A percentile compares a stretch with the other conserved stretches of the same genome.
Conservation (phyloP, 2,113 vertebrate genomes). For the Bujurquina vittata region DNA sequence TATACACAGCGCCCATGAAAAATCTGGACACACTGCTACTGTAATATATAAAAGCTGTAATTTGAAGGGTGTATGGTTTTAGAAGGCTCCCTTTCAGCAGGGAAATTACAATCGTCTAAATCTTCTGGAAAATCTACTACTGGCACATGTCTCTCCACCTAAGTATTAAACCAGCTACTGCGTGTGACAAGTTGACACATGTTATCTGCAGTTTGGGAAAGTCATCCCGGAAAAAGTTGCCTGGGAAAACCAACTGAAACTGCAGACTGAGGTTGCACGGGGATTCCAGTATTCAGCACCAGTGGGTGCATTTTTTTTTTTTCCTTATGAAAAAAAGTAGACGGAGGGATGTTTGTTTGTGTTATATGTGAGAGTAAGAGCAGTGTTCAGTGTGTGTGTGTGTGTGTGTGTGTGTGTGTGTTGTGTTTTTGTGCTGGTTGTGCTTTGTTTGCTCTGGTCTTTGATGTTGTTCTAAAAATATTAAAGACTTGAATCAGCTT, state of each 20-base stretch:
- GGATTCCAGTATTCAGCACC: neutral
- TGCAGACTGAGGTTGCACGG: neutral
- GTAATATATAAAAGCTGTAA: neutral
- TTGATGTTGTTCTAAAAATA: neutral
- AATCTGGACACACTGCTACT: too few relatives aligned
- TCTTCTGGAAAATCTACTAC: constrained; percentile 16
- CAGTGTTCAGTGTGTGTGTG: neutral
- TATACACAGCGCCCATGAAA: too few relatives aligned
- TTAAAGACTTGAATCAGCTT: neutral
- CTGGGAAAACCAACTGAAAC: constrained; percentile 12
- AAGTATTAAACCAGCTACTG: constrained; percentile 25
- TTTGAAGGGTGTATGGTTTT: neutral
- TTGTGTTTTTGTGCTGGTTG: neutral
- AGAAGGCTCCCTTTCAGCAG: neutral
- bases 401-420: too few relatives aligned
- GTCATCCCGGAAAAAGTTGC: neutral
- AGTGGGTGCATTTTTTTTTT: neutral
- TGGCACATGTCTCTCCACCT: constrained; percentile 11
- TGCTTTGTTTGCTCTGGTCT: neutral
- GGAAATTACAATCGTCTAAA: neutral
- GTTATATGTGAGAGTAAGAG: neutral
- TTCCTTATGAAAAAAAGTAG: neutral
- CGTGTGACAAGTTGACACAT: constrained; percentile 24
- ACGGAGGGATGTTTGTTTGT: neutral
- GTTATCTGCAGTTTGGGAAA: constrained; percentile 16